These are phyloP conservation scores for Trimorus sp. DNA, from an alignment of 2,888 invertebrate species.

Conservation along the genomic window DNA sequence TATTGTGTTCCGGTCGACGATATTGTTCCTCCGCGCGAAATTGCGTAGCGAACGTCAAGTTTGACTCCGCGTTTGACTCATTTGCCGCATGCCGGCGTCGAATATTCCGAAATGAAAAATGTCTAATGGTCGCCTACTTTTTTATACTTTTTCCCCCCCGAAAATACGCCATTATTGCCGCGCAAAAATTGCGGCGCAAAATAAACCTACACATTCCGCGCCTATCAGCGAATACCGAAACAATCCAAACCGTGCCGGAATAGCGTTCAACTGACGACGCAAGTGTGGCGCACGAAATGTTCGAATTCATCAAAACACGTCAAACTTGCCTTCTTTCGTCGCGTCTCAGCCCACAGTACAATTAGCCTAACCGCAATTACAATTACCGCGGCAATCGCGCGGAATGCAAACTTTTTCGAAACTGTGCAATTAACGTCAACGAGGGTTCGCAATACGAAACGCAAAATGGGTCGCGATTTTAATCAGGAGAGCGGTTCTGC, in stretches of 20 bases:
- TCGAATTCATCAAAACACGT: constrained; percentile 43
- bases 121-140: too few relatives aligned
- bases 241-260: constrained; percentile 26
- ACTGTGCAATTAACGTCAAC: constrained; percentile 28
- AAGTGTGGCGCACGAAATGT: constrained; percentile 39
- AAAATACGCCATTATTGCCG: background rate
- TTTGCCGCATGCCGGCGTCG: background rate
- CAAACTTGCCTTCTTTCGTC: constrained; percentile 24
- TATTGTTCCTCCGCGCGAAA: background rate
- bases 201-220: constrained; percentile 26
- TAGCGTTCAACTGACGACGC: constrained; percentile 18
- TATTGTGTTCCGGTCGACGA: constrained; percentile 9
- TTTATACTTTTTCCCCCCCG: too few relatives aligned
- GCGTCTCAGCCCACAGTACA: background rate
- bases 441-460: background rate
- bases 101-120: too few relatives aligned
- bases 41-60: background rate
- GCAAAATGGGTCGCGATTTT: background rate
- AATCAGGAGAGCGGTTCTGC: constrained; percentile 4
- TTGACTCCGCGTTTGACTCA: background rate
- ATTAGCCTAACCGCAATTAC: constrained; percentile 17
- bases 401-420: constrained; percentile 9
- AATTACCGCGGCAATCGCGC: constrained; percentile 28
- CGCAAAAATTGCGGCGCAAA: constrained; percentile 1
- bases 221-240: constrained; percentile 23